Conservation (phyloP, 2,888 invertebrate genomes). For the Amiota communis region DNA sequence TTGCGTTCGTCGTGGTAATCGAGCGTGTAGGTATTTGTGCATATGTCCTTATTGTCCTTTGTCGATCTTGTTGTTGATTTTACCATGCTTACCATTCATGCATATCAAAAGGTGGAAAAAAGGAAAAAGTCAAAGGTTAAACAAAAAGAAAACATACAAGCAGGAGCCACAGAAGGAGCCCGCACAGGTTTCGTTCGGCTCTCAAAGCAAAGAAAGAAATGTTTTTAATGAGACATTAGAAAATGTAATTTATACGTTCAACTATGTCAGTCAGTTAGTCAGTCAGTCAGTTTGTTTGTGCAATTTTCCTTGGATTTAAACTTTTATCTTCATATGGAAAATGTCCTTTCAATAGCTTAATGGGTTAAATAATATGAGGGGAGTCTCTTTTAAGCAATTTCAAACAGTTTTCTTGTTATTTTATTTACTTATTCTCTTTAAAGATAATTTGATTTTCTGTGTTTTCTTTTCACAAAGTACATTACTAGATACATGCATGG, state of each 20-base stretch:
- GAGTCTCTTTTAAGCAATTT: too few relatives aligned
- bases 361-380: too few relatives aligned
- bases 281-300: too few relatives aligned
- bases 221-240: constrained; percentile 21
- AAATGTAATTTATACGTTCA: constrained; percentile 18
- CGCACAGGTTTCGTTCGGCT: too few relatives aligned
- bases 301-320: too few relatives aligned
- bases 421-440: too few relatives aligned
- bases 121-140: constrained; percentile 7
- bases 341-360: too few relatives aligned
- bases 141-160: background rate
- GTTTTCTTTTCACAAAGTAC: too few relatives aligned
- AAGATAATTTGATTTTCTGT: too few relatives aligned
- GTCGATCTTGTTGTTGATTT: constrained; percentile 15
- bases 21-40: constrained; percentile 20
- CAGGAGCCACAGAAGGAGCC: background rate
- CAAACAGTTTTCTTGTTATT: too few relatives aligned
- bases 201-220: background rate
- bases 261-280: background rate
- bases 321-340: too few relatives aligned
- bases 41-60: constrained; percentile 21
- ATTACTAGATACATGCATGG: too few relatives aligned
- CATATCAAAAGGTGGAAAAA: constrained; percentile 1
- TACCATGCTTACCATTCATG: constrained; percentile 13
- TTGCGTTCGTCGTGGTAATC: constrained; percentile 5